phyloP scores from a whole-genome alignment of 1,140 invertebrate genomes.

The Thereuonema tuberculata region DNA sequence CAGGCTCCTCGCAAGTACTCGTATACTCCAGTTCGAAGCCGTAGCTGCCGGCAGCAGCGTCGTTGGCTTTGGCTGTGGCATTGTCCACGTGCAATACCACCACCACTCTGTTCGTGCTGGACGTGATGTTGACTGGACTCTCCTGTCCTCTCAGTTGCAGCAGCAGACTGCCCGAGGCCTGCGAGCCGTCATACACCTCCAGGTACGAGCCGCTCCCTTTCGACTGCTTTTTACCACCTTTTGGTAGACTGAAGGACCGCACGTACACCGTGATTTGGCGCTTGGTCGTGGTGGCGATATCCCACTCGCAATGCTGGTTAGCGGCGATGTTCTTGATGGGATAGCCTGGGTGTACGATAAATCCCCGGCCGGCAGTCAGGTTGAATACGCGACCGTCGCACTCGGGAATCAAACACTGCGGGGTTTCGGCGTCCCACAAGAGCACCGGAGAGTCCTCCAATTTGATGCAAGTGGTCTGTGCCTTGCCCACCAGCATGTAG shows the following conservation, averaged over 20 bases:
- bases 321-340: constrained; percentile 6
- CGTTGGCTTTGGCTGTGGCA: background rate
- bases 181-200: constrained; percentile 9
- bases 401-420: constrained; percentile 13
- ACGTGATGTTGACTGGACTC: constrained; percentile 9
- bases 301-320: constrained; percentile 12
- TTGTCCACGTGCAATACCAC: constrained; percentile 2
- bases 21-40: constrained; percentile 15
- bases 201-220: constrained; percentile 10
- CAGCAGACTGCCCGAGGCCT: constrained; percentile 4
- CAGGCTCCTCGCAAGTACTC: constrained; percentile 4
- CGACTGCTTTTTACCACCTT: background rate
- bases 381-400: constrained; percentile 9
- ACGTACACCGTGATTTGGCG: constrained; percentile 5
- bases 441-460: constrained; percentile 13
- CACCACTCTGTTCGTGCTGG: constrained; percentile 13
- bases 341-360: constrained; percentile 17
- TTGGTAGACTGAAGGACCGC: background rate
- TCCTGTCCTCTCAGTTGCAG: constrained; percentile 8
- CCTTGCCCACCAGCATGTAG: constrained; percentile 15
- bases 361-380: constrained; percentile 1
- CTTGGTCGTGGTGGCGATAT: constrained; percentile 9
- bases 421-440: constrained; percentile 12
- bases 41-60: background rate
- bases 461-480: constrained; percentile 8